Conservation (phyloP, 92 coral and sea anemone genomes). For the Virgularia gustaviana region DNA sequence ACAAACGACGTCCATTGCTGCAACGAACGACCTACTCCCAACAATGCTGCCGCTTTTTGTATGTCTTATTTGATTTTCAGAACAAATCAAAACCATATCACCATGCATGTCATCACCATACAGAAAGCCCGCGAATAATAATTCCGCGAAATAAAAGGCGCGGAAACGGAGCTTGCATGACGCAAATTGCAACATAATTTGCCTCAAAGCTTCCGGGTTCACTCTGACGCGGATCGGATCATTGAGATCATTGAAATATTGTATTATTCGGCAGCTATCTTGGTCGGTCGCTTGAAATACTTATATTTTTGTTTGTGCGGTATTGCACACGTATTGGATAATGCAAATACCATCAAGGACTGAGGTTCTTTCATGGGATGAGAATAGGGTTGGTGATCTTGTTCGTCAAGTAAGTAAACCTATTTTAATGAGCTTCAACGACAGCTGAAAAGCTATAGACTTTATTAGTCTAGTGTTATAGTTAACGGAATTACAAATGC, state of each 20-base stretch:
- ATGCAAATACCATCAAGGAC: slow-evolving; percentile 27
- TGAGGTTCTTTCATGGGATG: slow-evolving; percentile 37
- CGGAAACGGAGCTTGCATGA: background rate
- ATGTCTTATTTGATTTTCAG: too few species aligned
- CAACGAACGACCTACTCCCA: too few species aligned
- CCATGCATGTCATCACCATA: too few species aligned
- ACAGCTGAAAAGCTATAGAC: too few species aligned
- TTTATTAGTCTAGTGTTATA: too few species aligned
- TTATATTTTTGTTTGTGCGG: background rate
- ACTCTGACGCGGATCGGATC: background rate
- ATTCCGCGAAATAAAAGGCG: slow-evolving; percentile 17
- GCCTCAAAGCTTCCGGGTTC: slow-evolving; percentile 9
- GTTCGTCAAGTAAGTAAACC: slow-evolving; percentile 15
- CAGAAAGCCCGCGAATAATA: slow-evolving; percentile 1
- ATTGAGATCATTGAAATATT: background rate
- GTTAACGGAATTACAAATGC: too few species aligned
- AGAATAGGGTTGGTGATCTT: slow-evolving; percentile 23
- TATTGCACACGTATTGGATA: background rate
- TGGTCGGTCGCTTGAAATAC: too few species aligned
- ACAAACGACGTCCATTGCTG: too few species aligned
- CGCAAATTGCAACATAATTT: background rate
- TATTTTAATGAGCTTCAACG: too few species aligned
- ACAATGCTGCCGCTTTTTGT: too few species aligned
- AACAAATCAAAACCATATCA: too few species aligned
- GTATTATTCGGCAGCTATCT: background rate